Evolutionary conservation across 2,113 vertebrate species (phyloP).

Genomic region (Silurus asotus): DNA sequence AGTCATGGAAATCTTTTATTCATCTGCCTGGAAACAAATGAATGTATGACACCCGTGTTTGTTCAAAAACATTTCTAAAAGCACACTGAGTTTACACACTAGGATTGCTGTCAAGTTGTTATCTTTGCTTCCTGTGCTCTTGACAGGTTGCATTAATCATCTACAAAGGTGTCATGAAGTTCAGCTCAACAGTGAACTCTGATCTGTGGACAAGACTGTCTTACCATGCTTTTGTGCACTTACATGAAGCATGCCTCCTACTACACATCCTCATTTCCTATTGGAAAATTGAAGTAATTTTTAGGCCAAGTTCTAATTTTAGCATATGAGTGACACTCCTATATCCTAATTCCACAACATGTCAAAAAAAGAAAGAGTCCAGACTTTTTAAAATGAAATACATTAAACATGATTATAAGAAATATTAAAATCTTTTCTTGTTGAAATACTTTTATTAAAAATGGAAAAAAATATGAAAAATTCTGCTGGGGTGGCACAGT

Average conservation of each 20-base stretch:
- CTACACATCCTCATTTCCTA: conserved; percentile 10
- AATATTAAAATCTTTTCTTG: background rate
- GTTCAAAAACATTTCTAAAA: conserved; percentile 3
- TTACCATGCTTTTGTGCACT: background rate
- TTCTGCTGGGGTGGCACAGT: background rate
- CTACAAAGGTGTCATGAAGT: conserved; percentile 30
- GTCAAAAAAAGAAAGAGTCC: background rate
- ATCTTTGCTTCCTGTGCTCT: conserved; percentile 12
- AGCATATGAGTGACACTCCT: conserved; percentile 11
- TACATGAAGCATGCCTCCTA: background rate
- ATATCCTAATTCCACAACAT: conserved; percentile 15
- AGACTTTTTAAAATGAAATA: background rate
- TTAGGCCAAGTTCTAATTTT: conserved; percentile 8
- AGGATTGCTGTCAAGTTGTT: conserved; percentile 24
- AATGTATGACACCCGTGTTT: background rate
- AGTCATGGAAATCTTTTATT: conserved; percentile 9
- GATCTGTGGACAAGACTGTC: background rate
- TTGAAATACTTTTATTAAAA: background rate
- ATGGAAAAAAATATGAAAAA: background rate
- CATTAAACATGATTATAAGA: background rate
- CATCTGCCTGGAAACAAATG: conserved; percentile 20
- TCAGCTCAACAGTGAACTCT: background rate
- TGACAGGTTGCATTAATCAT: conserved; percentile 38
- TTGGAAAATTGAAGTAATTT: conserved; percentile 18
- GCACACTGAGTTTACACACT: conserved; percentile 15